Percentiles rank a stretch among this genome's conserved stretches.
These are phyloP conservation scores for Patella caerulea DNA, from an alignment of 2,888 invertebrate species.

Conservation along the genomic window DNA sequence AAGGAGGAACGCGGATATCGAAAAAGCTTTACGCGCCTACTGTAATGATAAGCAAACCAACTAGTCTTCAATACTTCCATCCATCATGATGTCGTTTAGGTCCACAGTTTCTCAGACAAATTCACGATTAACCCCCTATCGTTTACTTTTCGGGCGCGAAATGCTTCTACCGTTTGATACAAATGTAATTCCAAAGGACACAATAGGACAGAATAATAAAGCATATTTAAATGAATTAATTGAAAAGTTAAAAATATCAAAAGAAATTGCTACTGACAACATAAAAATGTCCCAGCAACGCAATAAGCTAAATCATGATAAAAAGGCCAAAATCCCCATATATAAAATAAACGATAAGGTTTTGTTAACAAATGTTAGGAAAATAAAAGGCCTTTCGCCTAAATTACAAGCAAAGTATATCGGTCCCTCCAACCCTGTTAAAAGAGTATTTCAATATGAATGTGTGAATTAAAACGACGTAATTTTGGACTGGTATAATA, in stretches of 20 bases:
- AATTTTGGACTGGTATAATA: no score
- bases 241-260: constrained; percentile 23
- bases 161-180: constrained; percentile 37
- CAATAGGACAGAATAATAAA: constrained; percentile 32
- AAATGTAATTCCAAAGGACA: constrained; percentile 28
- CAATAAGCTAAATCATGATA: neutral
- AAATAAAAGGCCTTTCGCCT: neutral
- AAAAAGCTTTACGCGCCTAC: constrained; percentile 36
- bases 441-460: no score
- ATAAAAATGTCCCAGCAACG: neutral
- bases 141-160: constrained; percentile 38
- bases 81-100: constrained; percentile 42
- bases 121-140: constrained; percentile 36
- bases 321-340: neutral
- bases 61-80: constrained; percentile 37
- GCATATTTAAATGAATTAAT: constrained; percentile 28
- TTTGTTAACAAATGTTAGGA: neutral
- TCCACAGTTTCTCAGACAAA: constrained; percentile 35
- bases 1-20: constrained; percentile 34
- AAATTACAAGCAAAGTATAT: neutral
- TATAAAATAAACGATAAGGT: neutral
- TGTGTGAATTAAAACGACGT: no score
- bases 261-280: constrained; percentile 26
- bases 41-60: constrained; percentile 32
- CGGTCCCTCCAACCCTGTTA: no score